Evolutionary conservation across 2,113 vertebrate genomes (phyloP).

Genomic region (Crotalus helleri): DNA sequence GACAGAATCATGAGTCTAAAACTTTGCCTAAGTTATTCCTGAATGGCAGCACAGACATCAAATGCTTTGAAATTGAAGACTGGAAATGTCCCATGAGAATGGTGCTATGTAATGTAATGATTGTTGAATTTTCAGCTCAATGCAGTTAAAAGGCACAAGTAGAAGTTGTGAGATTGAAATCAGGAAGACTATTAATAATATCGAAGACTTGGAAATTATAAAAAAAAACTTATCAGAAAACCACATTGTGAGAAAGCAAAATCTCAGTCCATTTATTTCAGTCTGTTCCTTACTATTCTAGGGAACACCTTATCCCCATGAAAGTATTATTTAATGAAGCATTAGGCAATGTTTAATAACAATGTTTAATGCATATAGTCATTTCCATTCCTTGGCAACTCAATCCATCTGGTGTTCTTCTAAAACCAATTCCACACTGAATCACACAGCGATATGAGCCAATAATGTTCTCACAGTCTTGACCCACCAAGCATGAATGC

Average conservation of each 20-base stretch:
- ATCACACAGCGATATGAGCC: conserved; percentile 87
- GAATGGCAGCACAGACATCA: neutral
- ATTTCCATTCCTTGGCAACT: conserved; percentile 82
- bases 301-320: neutral
- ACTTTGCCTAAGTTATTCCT: neutral
- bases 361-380: neutral
- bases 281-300: neutral
- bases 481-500: conserved; percentile 76
- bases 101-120: neutral
- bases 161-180: neutral
- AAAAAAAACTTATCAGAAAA: neutral
- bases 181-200: neutral
- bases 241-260: neutral
- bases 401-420: conserved; percentile 79
- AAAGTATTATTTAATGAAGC: neutral
- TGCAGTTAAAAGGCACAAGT: neutral
- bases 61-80: neutral
- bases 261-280: neutral
- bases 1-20: neutral
- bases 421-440: conserved; percentile 83
- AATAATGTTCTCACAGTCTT: conserved; percentile 89
- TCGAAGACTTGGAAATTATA: neutral
- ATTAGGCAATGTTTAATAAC: neutral
- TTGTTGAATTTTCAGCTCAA: neutral
- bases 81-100: neutral